Percentiles rank a stretch among this genome's conserved stretches.
Conservation (phyloP, 1,140 invertebrate species). For the Halesus radiatus region DNA sequence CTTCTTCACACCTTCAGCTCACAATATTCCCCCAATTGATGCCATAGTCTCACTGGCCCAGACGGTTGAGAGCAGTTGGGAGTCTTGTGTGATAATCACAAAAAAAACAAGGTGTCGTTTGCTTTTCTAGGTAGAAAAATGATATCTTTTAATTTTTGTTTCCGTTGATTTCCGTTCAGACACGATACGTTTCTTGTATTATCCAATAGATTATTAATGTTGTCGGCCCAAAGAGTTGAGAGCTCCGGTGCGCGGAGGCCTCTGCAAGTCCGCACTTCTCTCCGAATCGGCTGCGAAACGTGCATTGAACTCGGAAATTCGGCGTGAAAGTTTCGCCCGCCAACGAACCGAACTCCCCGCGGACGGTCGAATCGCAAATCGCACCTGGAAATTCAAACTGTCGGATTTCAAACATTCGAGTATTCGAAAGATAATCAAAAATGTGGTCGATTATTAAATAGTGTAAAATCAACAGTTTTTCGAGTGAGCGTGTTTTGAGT, state of each 20-base stretch:
- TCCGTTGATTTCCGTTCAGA: no score
- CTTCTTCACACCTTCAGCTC: no score
- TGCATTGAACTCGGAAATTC: slow-evolving; percentile 32
- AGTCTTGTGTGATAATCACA: no score
- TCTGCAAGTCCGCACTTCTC: background rate
- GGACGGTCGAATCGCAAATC: background rate
- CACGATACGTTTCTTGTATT: background rate
- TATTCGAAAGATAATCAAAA: background rate
- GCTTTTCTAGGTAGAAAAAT: no score
- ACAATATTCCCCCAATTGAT: no score
- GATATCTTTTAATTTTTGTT: no score
- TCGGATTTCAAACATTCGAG: background rate
- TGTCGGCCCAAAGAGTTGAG: background rate
- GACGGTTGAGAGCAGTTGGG: no score
- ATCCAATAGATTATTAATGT: background rate
- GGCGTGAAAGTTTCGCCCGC: slow-evolving; percentile 34
- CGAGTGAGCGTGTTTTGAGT: no score
- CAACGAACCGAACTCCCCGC: slow-evolving; percentile 3
- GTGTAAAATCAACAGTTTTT: background rate
- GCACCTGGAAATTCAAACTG: background rate
- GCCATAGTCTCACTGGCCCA: no score
- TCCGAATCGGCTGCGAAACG: slow-evolving; percentile 26
- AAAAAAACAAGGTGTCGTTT: no score
- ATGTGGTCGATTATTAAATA: background rate
- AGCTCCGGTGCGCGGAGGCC: background rate